Evolutionary conservation across 2,113 vertebrate genomes (phyloP), one percentile per base, ranked within the genome.

Genomic region (Ochotona princeps): DNA sequence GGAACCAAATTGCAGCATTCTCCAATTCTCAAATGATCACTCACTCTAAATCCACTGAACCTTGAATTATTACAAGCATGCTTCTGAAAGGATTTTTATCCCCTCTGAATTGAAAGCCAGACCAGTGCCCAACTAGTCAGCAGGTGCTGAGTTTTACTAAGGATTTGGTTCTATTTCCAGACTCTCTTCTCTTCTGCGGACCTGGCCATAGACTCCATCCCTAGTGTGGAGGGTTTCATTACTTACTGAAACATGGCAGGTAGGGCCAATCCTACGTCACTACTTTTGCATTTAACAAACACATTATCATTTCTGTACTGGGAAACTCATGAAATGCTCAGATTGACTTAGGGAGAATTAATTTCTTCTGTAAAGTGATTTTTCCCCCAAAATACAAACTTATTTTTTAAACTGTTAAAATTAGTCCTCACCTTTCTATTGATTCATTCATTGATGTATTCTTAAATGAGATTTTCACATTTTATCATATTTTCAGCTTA

Each of bases 51-150:
- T 63, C 49, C 0, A 65, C 20, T 66, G 26, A 69, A 67, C 44
- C 83, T 83, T 87, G 63, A 92, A 88, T 78, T 74, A 57, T 2
- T 49, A 3, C 57, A 83, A 21, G 28, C 66, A 28, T 92, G 21
- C 23, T 79, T 89, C 84, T 89, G 20, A 90, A 66, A 26, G 20
- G 7, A 47, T 20, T 23, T n/a, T 75, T 9, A 65, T 44, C 72
- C 54, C 54, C 18, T 92, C 51, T 61, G 28, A 90, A 86, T 83
- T 93, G 89, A 91, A 95, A 86, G 67, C 38, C 57, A 89, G 49
- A 76, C 4, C 25, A 66, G 49, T 63, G 28, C 20, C 69, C 21
- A 7, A 60, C 51, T 93, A 35, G 54, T 54, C 79, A 74, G 44
- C n/a, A 60, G 6, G 76, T 86, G 38, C 15, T 80, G 84, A 92